Conservation (phyloP, 1,140 invertebrate species). For the Drosophila chauvacae region DNA sequence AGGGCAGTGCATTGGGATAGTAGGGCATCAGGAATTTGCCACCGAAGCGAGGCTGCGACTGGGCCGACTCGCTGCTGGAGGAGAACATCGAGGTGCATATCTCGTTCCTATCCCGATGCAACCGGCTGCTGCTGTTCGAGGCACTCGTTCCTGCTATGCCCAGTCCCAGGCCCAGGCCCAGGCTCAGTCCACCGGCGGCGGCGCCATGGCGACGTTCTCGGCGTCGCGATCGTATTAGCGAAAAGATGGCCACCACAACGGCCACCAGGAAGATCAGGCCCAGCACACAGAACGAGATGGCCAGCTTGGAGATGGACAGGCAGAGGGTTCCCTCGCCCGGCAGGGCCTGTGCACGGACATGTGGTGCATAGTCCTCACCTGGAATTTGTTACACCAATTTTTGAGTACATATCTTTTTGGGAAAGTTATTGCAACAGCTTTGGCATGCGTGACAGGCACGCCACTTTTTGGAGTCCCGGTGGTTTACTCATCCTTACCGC, state of each 20-base stretch:
- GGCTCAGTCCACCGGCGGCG: slow-evolving; percentile 13
- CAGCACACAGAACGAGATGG: slow-evolving; percentile 88
- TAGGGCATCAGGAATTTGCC: slow-evolving; percentile 83
- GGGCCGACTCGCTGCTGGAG: slow-evolving; percentile 80
- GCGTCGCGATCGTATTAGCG: slow-evolving; percentile 86
- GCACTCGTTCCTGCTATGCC: slow-evolving; percentile 50
- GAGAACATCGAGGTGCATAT: slow-evolving; percentile 84
- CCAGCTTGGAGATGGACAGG: slow-evolving; percentile 89
- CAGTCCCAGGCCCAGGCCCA: slow-evolving; percentile 36
- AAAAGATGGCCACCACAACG: slow-evolving; percentile 88
- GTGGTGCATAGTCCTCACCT: slow-evolving; percentile 79
- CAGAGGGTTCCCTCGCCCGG: slow-evolving; percentile 86
- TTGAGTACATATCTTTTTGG: background rate
- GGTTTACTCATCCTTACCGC: slow-evolving; percentile 55
- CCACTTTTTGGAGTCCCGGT: background rate
- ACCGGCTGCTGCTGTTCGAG: slow-evolving; percentile 69
- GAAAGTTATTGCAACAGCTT: background rate
- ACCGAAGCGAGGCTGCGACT: slow-evolving; percentile 77
- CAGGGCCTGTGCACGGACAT: slow-evolving; percentile 53
- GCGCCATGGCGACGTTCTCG: slow-evolving; percentile 50
- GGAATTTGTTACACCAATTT: slow-evolving; percentile 2
- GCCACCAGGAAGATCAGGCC: slow-evolving; percentile 89
- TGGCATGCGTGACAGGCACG: slow-evolving; percentile 23
- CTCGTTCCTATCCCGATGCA: slow-evolving; percentile 64
- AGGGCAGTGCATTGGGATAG: slow-evolving; percentile 79